phyloP scores from a whole-genome alignment of 30 jellyfish, hydroid and myxozoan genomes.

The Cassiopea andromeda region DNA sequence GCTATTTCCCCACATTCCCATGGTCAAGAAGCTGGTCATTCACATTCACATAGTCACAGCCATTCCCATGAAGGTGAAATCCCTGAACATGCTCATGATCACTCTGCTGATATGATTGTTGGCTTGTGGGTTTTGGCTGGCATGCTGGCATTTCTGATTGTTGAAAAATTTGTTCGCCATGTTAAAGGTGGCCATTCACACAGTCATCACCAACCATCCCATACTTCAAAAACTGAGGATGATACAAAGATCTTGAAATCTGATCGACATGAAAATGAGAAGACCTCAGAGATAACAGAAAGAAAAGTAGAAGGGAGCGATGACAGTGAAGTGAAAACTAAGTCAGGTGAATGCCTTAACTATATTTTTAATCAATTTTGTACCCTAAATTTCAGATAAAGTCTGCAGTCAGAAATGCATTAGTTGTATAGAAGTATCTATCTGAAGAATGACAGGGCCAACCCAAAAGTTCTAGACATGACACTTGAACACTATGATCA shows the following conservation, averaged over 20 bases:
- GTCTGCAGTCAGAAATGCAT: neutral
- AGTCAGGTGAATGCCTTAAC: neutral
- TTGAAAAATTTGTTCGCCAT: constrained; percentile 95
- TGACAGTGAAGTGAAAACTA: neutral
- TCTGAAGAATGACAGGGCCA: too few relatives aligned
- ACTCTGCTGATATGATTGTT: constrained; percentile 89
- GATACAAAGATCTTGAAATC: constrained; percentile 32
- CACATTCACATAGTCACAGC: constrained; percentile 83
- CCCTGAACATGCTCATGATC: constrained; percentile 84
- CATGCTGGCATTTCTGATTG: constrained; percentile 82
- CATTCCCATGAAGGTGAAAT: constrained; percentile 81
- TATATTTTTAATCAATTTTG: neutral
- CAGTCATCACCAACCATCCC: constrained; percentile 68
- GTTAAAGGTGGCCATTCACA: constrained; percentile 97
- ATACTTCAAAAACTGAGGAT: constrained; percentile 35
- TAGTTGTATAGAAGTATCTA: too few relatives aligned
- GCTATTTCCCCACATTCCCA: constrained; percentile 97
- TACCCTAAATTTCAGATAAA: neutral
- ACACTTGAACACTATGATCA: too few relatives aligned
- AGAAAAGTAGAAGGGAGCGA: neutral
- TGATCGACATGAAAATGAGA: neutral
- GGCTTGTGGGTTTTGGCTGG: constrained; percentile 98
- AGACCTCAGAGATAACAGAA: constrained; percentile 26
- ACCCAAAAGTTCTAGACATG: too few relatives aligned
- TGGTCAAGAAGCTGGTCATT: constrained; percentile 55